Evolutionary conservation across 2,113 vertebrate species (phyloP).

Genomic region (Percina caprodes): DNA sequence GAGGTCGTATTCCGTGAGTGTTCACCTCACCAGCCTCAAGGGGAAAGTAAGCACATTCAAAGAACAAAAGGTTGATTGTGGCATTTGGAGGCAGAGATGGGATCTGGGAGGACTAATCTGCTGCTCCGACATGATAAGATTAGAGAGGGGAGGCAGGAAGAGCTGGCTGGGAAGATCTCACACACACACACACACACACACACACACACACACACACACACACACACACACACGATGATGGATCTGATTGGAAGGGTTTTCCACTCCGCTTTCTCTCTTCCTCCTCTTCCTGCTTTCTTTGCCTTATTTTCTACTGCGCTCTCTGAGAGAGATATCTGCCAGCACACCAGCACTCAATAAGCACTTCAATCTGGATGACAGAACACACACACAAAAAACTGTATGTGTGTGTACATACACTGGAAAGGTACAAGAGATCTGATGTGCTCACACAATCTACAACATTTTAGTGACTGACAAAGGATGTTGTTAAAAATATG

Average conservation of each 20-base stretch:
- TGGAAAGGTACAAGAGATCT: conserved; percentile 70
- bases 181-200: conserved; percentile 49
- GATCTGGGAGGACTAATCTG: conserved; percentile 83
- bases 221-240: conserved; percentile 67
- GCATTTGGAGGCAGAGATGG: conserved; percentile 76
- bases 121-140: conserved; percentile 83
- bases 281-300: conserved; percentile 40
- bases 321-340: conserved; percentile 70
- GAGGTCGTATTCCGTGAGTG: conserved; percentile 50
- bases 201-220: conserved; percentile 52
- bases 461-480: conserved; percentile 78
- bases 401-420: conserved; percentile 31
- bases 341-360: conserved; percentile 78
- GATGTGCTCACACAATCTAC: conserved; percentile 73
- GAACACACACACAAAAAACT: conserved; percentile 43
- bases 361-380: conserved; percentile 78
- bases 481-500: conserved; percentile 75
- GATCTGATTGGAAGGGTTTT: conserved; percentile 77
- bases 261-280: conserved; percentile 61
- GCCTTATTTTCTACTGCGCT: conserved; percentile 53
- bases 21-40: conserved; percentile 62
- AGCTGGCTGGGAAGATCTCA: conserved; percentile 73
- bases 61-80: conserved; percentile 81
- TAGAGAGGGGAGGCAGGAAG: conserved; percentile 79
- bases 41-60: conserved; percentile 56